Evolutionary conservation across 2,797 vertebrate species (phyloP).

Genomic region (Chloroceryle inda): DNA sequence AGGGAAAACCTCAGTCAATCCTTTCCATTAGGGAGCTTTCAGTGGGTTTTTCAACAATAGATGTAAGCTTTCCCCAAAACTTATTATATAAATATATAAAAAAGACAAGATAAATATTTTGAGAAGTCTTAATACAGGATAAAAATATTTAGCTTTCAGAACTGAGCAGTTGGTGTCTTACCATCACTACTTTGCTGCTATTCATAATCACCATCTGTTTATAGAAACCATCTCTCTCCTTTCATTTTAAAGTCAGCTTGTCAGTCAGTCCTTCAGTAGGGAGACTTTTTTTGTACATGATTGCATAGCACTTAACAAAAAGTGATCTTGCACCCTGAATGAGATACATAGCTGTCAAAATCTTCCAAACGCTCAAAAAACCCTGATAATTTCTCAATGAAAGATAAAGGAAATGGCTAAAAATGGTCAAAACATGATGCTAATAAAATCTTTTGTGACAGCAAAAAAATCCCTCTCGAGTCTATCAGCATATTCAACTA

Average conservation of each 20-base stretch:
- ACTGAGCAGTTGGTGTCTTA: not conserved
- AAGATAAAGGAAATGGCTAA: not conserved
- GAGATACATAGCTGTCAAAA: not conserved
- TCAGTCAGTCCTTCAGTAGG: not conserved
- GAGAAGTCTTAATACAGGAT: not conserved
- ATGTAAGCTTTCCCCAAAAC: not conserved
- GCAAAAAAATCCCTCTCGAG: not conserved
- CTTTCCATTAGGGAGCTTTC: not conserved
- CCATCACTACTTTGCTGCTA: not conserved
- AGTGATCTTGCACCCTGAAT: not conserved
- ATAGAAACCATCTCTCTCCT: not conserved
- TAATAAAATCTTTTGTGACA: not conserved
- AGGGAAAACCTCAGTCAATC: not conserved
- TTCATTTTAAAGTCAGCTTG: not conserved
- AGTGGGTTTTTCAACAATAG: not conserved
- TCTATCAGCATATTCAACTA: not conserved
- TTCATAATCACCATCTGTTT: not conserved
- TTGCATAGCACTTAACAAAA: not conserved
- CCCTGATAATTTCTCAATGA: not conserved
- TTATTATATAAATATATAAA: constrained; percentile 8
- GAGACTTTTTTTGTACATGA: not conserved
- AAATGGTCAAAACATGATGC: not conserved
- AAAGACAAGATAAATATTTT: constrained; percentile 52
- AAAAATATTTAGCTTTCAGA: constrained; percentile 9
- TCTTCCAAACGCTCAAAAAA: not conserved